These are phyloP conservation scores for Corynorhinus townsendii DNA, from an alignment of 2,113 vertebrate genomes.

Conservation along the genomic window DNA sequence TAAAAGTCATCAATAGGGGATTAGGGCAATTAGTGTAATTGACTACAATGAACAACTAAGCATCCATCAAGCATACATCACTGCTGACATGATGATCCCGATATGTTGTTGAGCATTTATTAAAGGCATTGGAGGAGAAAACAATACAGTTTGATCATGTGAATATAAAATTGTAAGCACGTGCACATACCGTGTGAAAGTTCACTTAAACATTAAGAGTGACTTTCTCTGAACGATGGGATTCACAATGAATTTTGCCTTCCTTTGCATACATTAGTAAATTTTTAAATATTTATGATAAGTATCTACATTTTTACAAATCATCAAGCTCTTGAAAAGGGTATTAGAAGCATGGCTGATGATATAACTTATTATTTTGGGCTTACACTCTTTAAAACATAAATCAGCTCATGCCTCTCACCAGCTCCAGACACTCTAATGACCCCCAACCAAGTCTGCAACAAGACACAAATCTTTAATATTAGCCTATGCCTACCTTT, in stretches of 20 bases:
- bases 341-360: not conserved
- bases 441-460: not conserved
- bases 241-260: not conserved
- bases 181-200: not conserved
- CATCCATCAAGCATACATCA: not conserved
- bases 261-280: not conserved
- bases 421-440: not conserved
- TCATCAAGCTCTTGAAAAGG: not conserved
- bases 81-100: not conserved
- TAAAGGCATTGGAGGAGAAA: not conserved
- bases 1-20: not conserved
- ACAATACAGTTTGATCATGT: not conserved
- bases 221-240: not conserved
- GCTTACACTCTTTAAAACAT: not conserved
- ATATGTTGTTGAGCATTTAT: not conserved
- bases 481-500: not conserved
- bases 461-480: not conserved
- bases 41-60: not conserved
- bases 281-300: not conserved
- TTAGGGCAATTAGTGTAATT: not conserved
- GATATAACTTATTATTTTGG: not conserved
- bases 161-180: not conserved
- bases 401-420: not conserved
- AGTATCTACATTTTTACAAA: not conserved
- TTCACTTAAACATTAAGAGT: not conserved